Base-by-base conservation (phyloP, 2,113 vertebrate genomes). In the Pyrgilauda ruficollis region DNA sequence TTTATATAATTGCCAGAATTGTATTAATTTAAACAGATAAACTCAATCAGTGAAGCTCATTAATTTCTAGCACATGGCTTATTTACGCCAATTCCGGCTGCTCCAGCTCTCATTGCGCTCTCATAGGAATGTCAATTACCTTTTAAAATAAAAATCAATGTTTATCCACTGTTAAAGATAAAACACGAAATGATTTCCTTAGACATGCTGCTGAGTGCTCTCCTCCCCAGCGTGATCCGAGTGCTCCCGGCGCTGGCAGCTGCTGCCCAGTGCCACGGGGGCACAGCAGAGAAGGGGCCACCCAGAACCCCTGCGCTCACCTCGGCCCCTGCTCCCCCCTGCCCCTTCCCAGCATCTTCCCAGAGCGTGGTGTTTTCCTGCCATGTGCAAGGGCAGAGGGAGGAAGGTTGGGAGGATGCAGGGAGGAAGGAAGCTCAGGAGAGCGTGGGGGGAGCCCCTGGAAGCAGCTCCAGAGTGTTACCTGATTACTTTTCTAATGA, bases 121-220 rank as follows among this genome's bases (percentile, higher is more conserved):
- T 83, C 87, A n/a, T 10, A 80, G 89, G 88, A 67, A 89, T n/a
- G 79, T 84, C 92, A 92, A 86, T 94, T 87, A 80, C 63, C 41
- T 91, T 84, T 87, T 69, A 53, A 91, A 96, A 94, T 90, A 84
- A 91, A 93, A 96, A 94, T 96, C 94, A 58, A 63, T 96, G 87
- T 80, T 96, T 95, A 75, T 89, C 82, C 62, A 64, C 74, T 66
- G 66, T 43, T 63, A 56, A 89, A 89, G 73, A 73, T 66, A 70
- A 90, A 95, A 90, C 63, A 83, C 41, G 82, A 37, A 73, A 33
- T 3, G 15, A 52, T 63, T 87, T 91, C 85, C 72, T 52, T 15
- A 22, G 81, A n/a, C 24, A 2, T 1, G 24, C 49, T 24, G 49
- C 22, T 23, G 86, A 84, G 68, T 1, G 6, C 50, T 72, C 28